Evolutionary conservation across 2,888 invertebrate genomes (phyloP), one percentile per base, ranked within the genome.

Genomic region (Ptilodon capucinus): DNA sequence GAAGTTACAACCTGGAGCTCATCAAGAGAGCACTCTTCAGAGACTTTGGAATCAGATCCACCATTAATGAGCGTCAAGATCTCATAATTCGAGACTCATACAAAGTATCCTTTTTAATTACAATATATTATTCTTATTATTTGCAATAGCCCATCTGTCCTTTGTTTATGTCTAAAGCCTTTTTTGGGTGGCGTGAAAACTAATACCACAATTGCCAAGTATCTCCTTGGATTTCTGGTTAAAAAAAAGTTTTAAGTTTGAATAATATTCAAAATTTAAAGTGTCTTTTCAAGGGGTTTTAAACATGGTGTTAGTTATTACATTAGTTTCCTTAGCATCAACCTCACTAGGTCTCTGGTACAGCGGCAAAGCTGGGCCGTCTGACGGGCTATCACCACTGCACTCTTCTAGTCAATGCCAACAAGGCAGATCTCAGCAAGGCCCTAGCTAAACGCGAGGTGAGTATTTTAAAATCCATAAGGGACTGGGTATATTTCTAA

Each of bases 351-450:
- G 93, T 99, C 67, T 99, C 99, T 68, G 99, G 98, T 64, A 98
- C 98, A 42, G 98, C 99, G 41, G 96, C 98, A 1, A 98, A 98
- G 89, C 91, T 99, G 49, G 97, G 97, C 50, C 93, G 95, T 60
- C 93, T 95, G 8, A 95, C 95, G 74, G 96, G 97, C n/a, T 99
- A 99, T 91, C 99, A 99, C 81, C 99, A 99, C 84, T 98, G 98
- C 86, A 99, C 99, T 3, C 92, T 99, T 61, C 92, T 99, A 79
- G 96, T 98, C 54, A 94, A 96, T 74, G 96, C 96, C 56, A 95
- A 97, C 79, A 96, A 96, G 86, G 82, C 92, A 58, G 92, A 94
- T 79, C 92, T 97, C 76, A 94, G 93, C 66, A 92, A 93, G 66
- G 93, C 95, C 48, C 92, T 97, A 51, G 93, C 94, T 51, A 95